Base-by-base conservation (phyloP, 2,797 vertebrate species). In the Taeniopygia guttata region DNA sequence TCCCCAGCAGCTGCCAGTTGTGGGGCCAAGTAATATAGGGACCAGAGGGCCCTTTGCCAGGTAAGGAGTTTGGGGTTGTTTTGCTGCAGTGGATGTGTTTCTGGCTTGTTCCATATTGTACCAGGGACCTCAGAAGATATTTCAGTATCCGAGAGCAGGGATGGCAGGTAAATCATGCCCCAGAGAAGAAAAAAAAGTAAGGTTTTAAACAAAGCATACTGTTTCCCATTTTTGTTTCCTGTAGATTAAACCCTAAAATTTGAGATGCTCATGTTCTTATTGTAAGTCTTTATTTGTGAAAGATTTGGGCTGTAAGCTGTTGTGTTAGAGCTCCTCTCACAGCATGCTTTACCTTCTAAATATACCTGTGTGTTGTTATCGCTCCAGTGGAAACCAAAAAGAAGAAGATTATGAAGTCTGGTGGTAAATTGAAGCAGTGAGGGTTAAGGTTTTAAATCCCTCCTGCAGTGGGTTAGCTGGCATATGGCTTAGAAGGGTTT, bases 41-140 rank as follows among this genome's bases (percentile, higher is more conserved):
- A 38, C 9, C 48, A 63, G 23, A 72, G 73, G 22, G 9, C 2
- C 38, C 1, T 1, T 11, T 12, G 5, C 5, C 1, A 16, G 6
- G 10, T 30, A 1, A 13, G 13, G 11, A 2, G 21, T 20, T 51
- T 8, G 29, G 19, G 4, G 6, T 4, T 42, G 4, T 27, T 70
- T 42, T 43, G 2, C 16, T 72, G 22, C 0, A n/a, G 15, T 42
- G 13, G 16, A 1, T 0, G 2, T 19, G 4, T 25, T 64, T 55
- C 5, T 3, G 5, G 17, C 27, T 7, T 85, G 7, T 11, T 18
- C 5, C 4, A 43, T 0, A 5, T 9, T 68, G 36, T n/a, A 9
- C 2, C 5, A 36, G 3, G 17, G 13, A 18, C 2, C 4, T 69
- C n/a, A 10, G 29, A 58, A 51, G 55, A 32, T 2, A 1, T 75